A percentile compares a stretch with the other conserved stretches of the same genome.
phyloP scores from a whole-genome alignment of 1,140 invertebrate genomes.

The Acromyrmex heyeri region DNA sequence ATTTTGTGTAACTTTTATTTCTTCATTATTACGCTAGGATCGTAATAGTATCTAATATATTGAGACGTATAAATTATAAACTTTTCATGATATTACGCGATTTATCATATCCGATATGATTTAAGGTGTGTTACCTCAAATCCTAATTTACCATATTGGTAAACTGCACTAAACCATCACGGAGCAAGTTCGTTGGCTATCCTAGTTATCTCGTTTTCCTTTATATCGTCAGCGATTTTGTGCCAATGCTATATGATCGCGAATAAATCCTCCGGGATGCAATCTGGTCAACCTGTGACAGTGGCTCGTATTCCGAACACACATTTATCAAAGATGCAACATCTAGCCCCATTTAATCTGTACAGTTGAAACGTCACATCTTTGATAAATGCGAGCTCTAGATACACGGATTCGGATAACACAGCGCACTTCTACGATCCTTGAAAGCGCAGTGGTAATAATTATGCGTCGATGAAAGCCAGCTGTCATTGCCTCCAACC shows the following conservation, averaged over 20 bases:
- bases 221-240: slow-evolving; percentile 48
- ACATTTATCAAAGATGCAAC: slow-evolving; percentile 63
- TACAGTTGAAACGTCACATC: slow-evolving; percentile 63
- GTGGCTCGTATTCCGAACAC: slow-evolving; percentile 54
- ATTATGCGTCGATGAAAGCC: slow-evolving; percentile 43
- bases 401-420: slow-evolving; percentile 14
- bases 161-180: not conserved
- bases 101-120: not conserved
- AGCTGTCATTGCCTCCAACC: slow-evolving; percentile 12
- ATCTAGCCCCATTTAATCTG: slow-evolving; percentile 65
- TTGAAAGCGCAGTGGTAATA: slow-evolving; percentile 36
- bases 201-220: slow-evolving; percentile 6
- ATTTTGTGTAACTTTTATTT: not conserved
- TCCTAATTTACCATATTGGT: not conserved
- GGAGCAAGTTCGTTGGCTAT: not conserved
- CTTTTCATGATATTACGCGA: not conserved
- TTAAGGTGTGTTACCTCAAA: not conserved
- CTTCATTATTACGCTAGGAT: too few species aligned
- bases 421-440: slow-evolving; percentile 27
- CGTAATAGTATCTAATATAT: not conserved
- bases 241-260: slow-evolving; percentile 51
- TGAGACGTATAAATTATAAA: not conserved
- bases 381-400: slow-evolving; percentile 63
- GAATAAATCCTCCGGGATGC: slow-evolving; percentile 60
- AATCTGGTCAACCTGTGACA: slow-evolving; percentile 62